Percentiles rank a stretch among this genome's conserved stretches.
Conservation (phyloP, 2,797 vertebrate genomes). For the Podarcis siculus region DNA sequence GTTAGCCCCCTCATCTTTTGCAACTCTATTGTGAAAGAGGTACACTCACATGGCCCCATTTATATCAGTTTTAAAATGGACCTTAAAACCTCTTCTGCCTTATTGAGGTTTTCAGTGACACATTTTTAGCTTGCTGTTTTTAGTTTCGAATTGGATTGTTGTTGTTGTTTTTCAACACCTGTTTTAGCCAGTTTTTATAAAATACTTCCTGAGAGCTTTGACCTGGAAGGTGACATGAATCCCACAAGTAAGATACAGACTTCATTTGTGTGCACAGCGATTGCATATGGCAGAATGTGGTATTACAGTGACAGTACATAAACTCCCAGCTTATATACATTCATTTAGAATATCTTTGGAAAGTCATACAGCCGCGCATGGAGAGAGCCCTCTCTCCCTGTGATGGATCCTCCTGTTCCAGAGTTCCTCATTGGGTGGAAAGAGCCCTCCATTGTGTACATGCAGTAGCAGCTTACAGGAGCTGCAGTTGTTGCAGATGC, state of each 20-base stretch:
- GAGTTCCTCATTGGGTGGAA: too few relatives aligned
- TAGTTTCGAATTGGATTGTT: background rate
- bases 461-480: too few relatives aligned
- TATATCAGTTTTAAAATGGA: background rate
- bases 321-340: background rate
- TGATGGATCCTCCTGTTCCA: too few relatives aligned
- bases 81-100: background rate
- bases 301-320: background rate
- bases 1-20: background rate
- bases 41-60: background rate
- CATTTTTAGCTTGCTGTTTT: background rate
- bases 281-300: background rate
- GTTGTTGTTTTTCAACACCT: background rate
- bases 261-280: background rate
- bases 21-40: background rate
- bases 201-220: background rate
- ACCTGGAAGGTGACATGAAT: background rate
- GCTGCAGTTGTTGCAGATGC: too few relatives aligned
- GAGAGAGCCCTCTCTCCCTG: background rate
- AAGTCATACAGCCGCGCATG: background rate
- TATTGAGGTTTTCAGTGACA: background rate
- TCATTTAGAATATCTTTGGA: background rate
- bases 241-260: background rate
- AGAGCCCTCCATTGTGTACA: too few relatives aligned
- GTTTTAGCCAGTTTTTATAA: background rate